Base-by-base conservation (phyloP, 2,113 vertebrate species). In the Neodon shergylaensis region DNA sequence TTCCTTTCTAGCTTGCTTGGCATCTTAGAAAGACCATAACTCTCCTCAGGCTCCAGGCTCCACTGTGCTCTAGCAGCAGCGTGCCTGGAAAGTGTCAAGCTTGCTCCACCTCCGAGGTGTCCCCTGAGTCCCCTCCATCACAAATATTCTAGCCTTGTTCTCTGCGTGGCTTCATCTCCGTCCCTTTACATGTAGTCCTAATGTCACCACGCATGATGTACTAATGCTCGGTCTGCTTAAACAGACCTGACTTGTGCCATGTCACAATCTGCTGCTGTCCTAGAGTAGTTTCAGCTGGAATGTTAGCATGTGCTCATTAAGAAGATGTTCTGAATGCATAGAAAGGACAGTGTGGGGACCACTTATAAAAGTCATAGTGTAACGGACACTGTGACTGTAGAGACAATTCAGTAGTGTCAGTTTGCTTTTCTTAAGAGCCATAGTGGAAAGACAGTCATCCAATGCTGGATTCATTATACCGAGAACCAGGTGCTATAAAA, bases 381-480 rank as follows among this genome's bases (percentile, higher is more conserved):
- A 58, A 65, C 8, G 42, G 21, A 88, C 13, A 8, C 2, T 84
- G 7, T 54, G 54, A 77, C 87, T 88, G 70, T 84, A 47, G 33
- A 90, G n/a, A 36, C 33, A 3, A 9, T 52, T 72, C 21, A 47
- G 28, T 77, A 81, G 22, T 61, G 52, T 90, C 58, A 31, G 14
- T 79, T 92, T 96, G 77, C 11, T 81, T 88, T 95, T 39, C 47
- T 91, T 92, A 91, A 58, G 95, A 96, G 81, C 7, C 13, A 81
- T 65, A 58, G 21, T 89, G 61, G 9, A 85, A 92, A 92, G 92
- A 21, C 22, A 73, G 0, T 88, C 82, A 94, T 63, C 54, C 17
- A 61, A 68, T 52, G 52, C 3, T 4, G 22, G 10, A 16, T 47
- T 82, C 90, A 68, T 36, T 73, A 58, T 47, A 49, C 33, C 28